Percentiles rank a stretch among this genome's conserved stretches.
Conservation (phyloP, 2,113 vertebrate genomes). For the Plecotus auritus region DNA sequence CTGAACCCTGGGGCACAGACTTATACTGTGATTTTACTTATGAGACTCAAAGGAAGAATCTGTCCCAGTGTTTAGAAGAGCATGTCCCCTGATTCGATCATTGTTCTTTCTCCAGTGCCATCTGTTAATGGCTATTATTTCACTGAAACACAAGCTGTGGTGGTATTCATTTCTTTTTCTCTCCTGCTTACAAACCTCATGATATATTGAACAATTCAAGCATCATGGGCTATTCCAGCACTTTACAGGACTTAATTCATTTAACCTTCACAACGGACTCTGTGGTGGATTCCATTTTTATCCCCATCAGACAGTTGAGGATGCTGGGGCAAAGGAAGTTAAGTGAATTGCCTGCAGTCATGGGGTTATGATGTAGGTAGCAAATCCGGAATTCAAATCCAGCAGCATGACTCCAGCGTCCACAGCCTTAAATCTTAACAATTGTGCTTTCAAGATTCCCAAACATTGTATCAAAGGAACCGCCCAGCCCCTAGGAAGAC, state of each 20-base stretch:
- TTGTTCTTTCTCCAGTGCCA: conserved; percentile 6
- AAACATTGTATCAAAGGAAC: background rate
- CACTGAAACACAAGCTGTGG: conserved; percentile 31
- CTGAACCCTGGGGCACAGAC: background rate
- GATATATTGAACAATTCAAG: background rate
- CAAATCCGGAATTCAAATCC: background rate
- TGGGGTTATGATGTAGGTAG: background rate
- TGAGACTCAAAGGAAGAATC: background rate
- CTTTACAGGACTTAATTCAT: background rate
- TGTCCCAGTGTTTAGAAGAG: background rate
- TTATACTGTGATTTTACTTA: background rate
- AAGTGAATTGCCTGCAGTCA: background rate
- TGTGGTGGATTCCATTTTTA: background rate
- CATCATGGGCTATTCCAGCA: background rate
- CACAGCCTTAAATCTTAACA: background rate
- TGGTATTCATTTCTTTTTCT: background rate
- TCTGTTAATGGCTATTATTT: conserved; percentile 46
- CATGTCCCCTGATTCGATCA: background rate
- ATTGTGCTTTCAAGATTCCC: background rate
- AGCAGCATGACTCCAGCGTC: background rate
- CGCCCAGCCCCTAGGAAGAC: background rate
- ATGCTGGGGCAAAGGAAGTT: background rate
- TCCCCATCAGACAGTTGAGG: background rate
- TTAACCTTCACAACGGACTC: background rate
- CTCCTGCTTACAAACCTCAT: conserved; percentile 1